Evolutionary conservation across 2,113 vertebrate species (phyloP), one percentile per base, ranked within the genome.

Genomic region (human (Homo sapiens)): DNA sequence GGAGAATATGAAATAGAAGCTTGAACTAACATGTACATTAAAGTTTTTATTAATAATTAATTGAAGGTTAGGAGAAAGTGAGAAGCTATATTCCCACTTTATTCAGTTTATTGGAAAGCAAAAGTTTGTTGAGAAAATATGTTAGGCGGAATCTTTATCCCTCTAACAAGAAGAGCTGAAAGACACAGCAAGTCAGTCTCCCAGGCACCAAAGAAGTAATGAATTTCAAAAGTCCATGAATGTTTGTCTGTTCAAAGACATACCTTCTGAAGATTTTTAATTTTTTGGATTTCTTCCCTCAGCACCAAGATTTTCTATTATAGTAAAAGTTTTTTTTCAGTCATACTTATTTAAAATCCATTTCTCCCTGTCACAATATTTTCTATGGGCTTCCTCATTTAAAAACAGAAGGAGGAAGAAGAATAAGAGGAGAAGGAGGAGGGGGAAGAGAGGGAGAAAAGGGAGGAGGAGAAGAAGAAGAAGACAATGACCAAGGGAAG

Each of bases 1-100:
- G 6, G 11, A 68, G 45, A 87, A 89, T 22, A 20, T 9, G 25
- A 88, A 18, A 81, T 59, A 68, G 59, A 90, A 90, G 10, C 3
- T 66, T 72, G 45, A 82, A 4, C 32, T 93, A 72, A 52, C n/a
- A 20, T 61, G 32, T 86, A 30, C 9, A 61, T 0, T 81, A 8
- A 61, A 40, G 59, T 73, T 95, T 91, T 86, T 78, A 85, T 48
- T 96, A 92, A 89, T 45, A 91, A 91, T 27, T 89, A 91, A 80
- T 10, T 43, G 55, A 96, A 89, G 5, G 3, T 90, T 94, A 50
- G 35, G 80, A 81, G 86, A 90, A 89, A 81, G 40, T 66, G 30
- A 93, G 35, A 73, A 76, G 35, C 14, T 79, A 57, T 18, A 64
- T 40, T 93, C 64, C 43, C 30, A 73, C 8, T 81, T 64, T 66